phyloP scores from a whole-genome alignment of 1,140 invertebrate genomes.

The Drosophila pseudoobscura region DNA sequence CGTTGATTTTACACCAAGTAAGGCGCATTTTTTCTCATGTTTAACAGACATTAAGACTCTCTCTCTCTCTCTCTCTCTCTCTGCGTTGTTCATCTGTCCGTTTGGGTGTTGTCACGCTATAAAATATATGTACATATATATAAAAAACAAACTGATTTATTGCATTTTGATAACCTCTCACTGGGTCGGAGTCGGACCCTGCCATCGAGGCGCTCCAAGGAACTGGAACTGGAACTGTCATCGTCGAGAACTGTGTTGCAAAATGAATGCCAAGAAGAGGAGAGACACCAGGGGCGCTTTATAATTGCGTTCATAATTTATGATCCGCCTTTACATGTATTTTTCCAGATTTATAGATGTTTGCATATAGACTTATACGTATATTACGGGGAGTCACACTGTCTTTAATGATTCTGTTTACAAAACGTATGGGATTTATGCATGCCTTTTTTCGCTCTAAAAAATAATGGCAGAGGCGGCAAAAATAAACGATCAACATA shows the following conservation, averaged over 20 bases:
- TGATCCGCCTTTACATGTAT: constrained; percentile 37
- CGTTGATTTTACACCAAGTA: constrained; percentile 72
- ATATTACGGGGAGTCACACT: constrained; percentile 21
- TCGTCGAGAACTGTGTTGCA: constrained; percentile 47
- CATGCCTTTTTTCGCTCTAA: neutral
- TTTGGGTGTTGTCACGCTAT: constrained; percentile 58
- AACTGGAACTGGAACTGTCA: constrained; percentile 9
- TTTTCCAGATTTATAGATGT: constrained; percentile 24
- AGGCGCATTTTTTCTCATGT: constrained; percentile 69
- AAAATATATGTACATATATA: constrained; percentile 42
- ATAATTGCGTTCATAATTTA: constrained; percentile 76
- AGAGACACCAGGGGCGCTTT: constrained; percentile 41
- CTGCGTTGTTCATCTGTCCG: too few relatives aligned
- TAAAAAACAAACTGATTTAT: constrained; percentile 76
- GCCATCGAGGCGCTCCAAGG: constrained; percentile 23
- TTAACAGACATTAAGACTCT: constrained; percentile 78
- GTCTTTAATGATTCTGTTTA: constrained; percentile 72
- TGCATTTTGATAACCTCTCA: constrained; percentile 76
- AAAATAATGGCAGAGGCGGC: neutral
- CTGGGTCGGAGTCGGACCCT: constrained; percentile 19
- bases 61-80: constrained; percentile 19
- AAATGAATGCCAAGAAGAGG: constrained; percentile 57
- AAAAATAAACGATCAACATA: neutral
- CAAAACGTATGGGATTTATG: constrained; percentile 37
- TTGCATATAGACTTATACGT: constrained; percentile 2